phyloP scores from a whole-genome alignment of 2,797 vertebrate genomes.

The Sebastes miniatus region DNA sequence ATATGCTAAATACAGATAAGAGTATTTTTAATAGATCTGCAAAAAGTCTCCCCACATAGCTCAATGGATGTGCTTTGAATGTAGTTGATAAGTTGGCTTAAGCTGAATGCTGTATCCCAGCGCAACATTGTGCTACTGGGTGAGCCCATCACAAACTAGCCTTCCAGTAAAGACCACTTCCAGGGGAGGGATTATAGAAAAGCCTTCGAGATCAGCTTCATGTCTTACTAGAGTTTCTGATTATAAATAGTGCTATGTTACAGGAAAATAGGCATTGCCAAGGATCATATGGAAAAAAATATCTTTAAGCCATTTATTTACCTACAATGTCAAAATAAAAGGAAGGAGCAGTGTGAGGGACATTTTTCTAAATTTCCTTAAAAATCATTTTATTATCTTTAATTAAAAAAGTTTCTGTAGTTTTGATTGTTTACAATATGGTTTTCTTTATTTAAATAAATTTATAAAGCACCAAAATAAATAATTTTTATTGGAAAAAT shows the following conservation, averaged over 20 bases:
- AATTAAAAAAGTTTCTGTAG: background rate
- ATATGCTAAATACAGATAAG: constrained; percentile 90
- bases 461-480: background rate
- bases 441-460: constrained; percentile 2
- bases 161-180: constrained; percentile 84
- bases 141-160: constrained; percentile 85
- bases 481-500: background rate
- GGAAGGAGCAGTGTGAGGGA: background rate
- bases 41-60: constrained; percentile 83
- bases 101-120: constrained; percentile 84
- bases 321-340: constrained; percentile 67
- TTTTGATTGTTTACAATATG: background rate
- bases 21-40: constrained; percentile 86
- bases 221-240: constrained; percentile 82
- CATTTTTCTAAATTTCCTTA: background rate
- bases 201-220: constrained; percentile 84
- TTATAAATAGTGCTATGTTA: constrained; percentile 78
- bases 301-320: constrained; percentile 66
- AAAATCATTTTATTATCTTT: background rate
- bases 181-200: constrained; percentile 85
- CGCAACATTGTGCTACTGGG: constrained; percentile 83
- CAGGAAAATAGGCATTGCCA: constrained; percentile 52
- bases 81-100: constrained; percentile 89
- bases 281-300: constrained; percentile 66
- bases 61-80: constrained; percentile 87